Conservation (phyloP, 1,140 invertebrate species). For the Pteromalus puparum region DNA sequence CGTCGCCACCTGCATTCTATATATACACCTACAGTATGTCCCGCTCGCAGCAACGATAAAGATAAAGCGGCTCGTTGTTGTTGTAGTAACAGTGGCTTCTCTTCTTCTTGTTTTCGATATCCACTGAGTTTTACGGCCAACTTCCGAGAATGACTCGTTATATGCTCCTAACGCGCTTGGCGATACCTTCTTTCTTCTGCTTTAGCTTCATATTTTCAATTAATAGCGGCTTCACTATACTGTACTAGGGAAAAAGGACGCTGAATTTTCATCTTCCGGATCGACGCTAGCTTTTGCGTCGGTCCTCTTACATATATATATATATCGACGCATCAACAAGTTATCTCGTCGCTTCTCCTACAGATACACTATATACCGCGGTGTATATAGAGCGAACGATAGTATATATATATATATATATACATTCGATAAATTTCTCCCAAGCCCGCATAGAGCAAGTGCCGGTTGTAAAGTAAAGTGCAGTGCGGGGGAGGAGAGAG, state of each 20-base stretch:
- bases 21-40: no score
- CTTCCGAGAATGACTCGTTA: not conserved
- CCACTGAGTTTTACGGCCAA: not conserved
- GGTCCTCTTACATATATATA: not conserved
- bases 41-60: not conserved
- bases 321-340: not conserved
- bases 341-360: not conserved
- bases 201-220: not conserved
- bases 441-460: not conserved
- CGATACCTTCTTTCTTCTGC: not conserved
- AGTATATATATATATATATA: not conserved
- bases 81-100: not conserved
- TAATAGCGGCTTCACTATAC: not conserved
- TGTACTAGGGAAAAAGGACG: not conserved
- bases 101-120: not conserved
- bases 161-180: not conserved
- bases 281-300: not conserved
- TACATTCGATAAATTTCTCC: not conserved
- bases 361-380: no score
- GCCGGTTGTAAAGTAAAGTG: not conserved
- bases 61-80: not conserved
- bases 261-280: not conserved
- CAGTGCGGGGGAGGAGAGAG: not conserved
- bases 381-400: not conserved
- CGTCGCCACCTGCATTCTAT: not conserved